A percentile compares a stretch with the other conserved stretches of the same genome.
Conservation (phyloP, 2,888 invertebrate species). For the Drosophila birchii region DNA sequence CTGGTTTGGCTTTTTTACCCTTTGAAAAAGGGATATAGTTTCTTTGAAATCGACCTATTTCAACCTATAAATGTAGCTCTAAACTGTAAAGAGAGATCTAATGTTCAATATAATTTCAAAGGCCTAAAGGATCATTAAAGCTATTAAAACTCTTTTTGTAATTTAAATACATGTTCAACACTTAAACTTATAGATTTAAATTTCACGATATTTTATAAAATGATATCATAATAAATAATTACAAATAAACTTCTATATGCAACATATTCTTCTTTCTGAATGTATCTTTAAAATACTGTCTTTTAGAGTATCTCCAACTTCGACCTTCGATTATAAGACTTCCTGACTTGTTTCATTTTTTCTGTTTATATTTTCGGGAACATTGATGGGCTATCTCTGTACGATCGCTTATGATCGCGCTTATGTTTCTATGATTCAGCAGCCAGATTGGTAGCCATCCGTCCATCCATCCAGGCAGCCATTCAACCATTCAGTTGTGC, state of each 20-base stretch:
- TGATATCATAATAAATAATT: neutral
- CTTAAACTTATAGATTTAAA: too few species aligned
- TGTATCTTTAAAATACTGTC: fast-evolving
- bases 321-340: neutral
- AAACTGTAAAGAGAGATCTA: neutral
- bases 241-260: too few species aligned
- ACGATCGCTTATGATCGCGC: constrained; percentile 72
- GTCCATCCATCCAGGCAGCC: constrained; percentile 53
- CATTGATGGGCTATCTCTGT: constrained; percentile 61
- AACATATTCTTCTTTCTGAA: too few species aligned
- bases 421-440: constrained; percentile 77
- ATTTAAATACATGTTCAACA: too few species aligned
- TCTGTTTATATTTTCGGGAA: constrained; percentile 44
- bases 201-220: neutral
- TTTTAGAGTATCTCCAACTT: neutral
- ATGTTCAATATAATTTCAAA: neutral
- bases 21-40: too few species aligned
- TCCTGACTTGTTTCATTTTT: constrained; percentile 10
- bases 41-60: too few species aligned
- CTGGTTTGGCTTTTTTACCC: constrained; percentile 33
- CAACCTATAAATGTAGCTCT: too few species aligned
- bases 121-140: neutral
- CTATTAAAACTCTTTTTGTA: too few species aligned
- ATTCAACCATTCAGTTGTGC: constrained; percentile 43
- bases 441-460: constrained; percentile 72